Base-by-base conservation (phyloP, 2,888 invertebrate species). In the Heliconius sara region DNA sequence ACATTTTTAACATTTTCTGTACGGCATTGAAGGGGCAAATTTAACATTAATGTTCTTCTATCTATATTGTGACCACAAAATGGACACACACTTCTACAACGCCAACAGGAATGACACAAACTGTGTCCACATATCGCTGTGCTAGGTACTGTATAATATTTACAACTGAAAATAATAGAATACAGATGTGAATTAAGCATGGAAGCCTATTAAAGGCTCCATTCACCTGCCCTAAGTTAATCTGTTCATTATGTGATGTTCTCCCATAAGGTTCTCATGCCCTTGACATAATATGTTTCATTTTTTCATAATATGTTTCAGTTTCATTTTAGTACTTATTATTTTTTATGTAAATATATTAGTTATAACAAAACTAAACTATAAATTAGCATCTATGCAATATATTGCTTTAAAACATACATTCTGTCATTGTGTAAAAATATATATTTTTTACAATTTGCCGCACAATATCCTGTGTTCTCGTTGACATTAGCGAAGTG, bases 51-150 rank as follows among this genome's bases (percentile, higher is more conserved):
- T 0, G 84, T 73, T 81, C 87, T 88, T 19, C 88, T 89, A 4
- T 91, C 88, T 3, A 93, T 76, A 12, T 88, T 81, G 12, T 81
- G 81, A 2, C 87, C 84, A 88, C 95, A 95, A 27, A 81, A 79
- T 6, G 91, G 90, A 67, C 95, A 95, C 25, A 85, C 84, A 3
- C 86, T 88, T 19, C 90, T 86, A 13, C 88, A 88, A 9, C 85
- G 80, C 94, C 94, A 95, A 83, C 95, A 95, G 0, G 85, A 85
- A 77, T 91, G 91, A 81, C 95, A 95, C 72, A 93, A 85, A 2
- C 90, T 89, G 81, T 95, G 95, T 6, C 93, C 93, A 84, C 95
- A 95, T 7, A 84, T 30, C 25, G 94, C 91, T 76, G 92, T 92
- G 63, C 90, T 88, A 16, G 94, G 92, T 70, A 89, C 88, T 81